Base-by-base conservation (phyloP, 2,113 vertebrate genomes). In the Strix aluco region DNA sequence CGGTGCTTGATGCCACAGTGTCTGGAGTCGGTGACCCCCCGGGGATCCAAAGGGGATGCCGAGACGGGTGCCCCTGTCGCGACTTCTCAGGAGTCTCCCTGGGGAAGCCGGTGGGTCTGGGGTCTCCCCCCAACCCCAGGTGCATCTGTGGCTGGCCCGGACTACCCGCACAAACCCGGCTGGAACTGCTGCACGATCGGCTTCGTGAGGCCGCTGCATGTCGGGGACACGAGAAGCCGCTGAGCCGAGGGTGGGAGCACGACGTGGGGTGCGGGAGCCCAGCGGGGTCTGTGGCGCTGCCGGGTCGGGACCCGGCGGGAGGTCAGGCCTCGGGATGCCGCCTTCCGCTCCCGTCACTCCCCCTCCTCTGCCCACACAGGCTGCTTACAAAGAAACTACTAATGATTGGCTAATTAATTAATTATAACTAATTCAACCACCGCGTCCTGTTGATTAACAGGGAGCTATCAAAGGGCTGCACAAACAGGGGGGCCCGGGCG, bases 111-210 rank as follows among this genome's bases (percentile, higher is more conserved):
- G 2, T 14, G 49, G 46, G 29, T 3, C n/a, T 12, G 20, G 62
- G 51, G 62, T 32, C 27, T 61, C 61, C 44, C 61, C 16, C 61
- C 25, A 12, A 5, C 30, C 38, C 1, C 1, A 13, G 46, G 25
- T 0, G 8, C 10, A 1, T 11, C 27, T 4, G 23, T 0, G 2
- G 23, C 34, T 7, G 1, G 46, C 54, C 34, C 32, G 2, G 36
- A 5, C 9, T 4, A 11, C 30, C 58, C 0, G 40, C 46, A 32
- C 47, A 5, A 5, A 6, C 13, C 55, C 4, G 6, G 21, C 13
- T 3, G 26, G 51, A 54, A 11, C 25, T 1, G 2, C 22, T 1
- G 55, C 18, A 12, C 0, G 7, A 10, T 7, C 0, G 2, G 59
- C 32, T 29, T 2, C 0, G 2, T 2, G 40, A 19, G 40, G 11